phyloP scores from a whole-genome alignment of 2,888 invertebrate genomes.

The Scaptomyza caliginosa region DNA sequence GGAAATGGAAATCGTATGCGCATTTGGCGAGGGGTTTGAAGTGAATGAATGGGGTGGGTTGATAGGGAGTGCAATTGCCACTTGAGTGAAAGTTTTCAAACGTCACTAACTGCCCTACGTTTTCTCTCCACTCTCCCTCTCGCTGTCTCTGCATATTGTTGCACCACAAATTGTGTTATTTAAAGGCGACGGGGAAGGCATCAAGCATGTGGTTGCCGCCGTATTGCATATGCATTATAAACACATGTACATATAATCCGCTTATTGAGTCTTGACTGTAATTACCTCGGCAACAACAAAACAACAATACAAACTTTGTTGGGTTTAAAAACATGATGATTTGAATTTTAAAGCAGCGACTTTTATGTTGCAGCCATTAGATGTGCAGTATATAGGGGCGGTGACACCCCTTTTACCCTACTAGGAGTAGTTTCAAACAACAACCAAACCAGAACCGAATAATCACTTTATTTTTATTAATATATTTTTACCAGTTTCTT shows the following conservation, averaged over 20 bases:
- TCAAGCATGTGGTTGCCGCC: conserved; percentile 38
- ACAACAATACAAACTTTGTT: neutral
- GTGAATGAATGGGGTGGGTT: neutral
- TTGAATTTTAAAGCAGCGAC: neutral
- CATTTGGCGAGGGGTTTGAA: neutral
- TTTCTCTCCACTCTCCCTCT: neutral
- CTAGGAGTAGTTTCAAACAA: conserved; percentile 14
- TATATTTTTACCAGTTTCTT: too few species aligned
- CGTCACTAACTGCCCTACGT: conserved; percentile 26
- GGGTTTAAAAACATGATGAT: neutral
- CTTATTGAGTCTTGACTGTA: conserved; percentile 46
- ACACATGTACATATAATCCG: conserved; percentile 34
- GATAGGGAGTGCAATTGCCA: conserved; percentile 45
- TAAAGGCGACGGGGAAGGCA: conserved; percentile 45
- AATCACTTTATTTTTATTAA: too few species aligned
- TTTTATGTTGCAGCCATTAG: conserved; percentile 30
- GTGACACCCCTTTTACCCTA: neutral
- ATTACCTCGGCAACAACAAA: conserved; percentile 35
- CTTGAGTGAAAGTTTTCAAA: conserved; percentile 49
- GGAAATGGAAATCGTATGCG: conserved; percentile 15
- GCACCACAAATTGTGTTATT: conserved; percentile 46
- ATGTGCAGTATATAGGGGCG: conserved; percentile 27
- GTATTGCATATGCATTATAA: conserved; percentile 7
- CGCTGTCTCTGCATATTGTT: neutral
- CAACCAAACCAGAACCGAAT: conserved; percentile 39